Evolutionary conservation across 2,888 invertebrate genomes (phyloP), one percentile per base, ranked within the genome.

Genomic region (Sepiola atlantica): DNA sequence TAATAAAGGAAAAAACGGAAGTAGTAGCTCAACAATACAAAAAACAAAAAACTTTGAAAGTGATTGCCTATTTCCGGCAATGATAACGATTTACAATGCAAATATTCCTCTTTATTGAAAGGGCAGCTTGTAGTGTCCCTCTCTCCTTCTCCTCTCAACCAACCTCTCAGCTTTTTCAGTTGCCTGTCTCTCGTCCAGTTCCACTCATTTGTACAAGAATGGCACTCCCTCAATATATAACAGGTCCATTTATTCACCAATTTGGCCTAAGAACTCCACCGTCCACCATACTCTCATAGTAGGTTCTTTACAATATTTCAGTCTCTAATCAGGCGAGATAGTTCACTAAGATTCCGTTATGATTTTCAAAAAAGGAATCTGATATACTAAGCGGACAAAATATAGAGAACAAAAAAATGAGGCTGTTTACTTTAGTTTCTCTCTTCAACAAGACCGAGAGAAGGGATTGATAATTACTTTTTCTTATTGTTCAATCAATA

Each of bases 41-140:
- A 45, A 2, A n/a, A 32, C n/a, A 77, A 77, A 77, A n/a, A n/a
- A 77, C 18, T n/a, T 18, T 1, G n/a, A 77, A 77, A 32, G 77
- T 32, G 77, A 32, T 77, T 77, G 77, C 28, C 32, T 77, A 77
- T 77, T 77, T 77, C 77, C 77, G 18, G n/a, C 77, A 77, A 77
- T 77, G n/a, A 77, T 77, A 77, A 77, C 14, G n/a, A 77, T 77
- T 77, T 77, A 77, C 77, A n/a, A 77, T 77, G 77, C 77, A 77
- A 77, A 77, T 77, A 77, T 14, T 77, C 8, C 77, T 77, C 77
- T n/a, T 45, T 32, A n/a, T n/a, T 77, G 77, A 32, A 77, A 77
- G 77, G 16, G n/a, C n/a, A 77, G 77, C 77, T 77, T 77, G 77
- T 77, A 45, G n/a, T 77, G n/a, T n/a, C 28, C 24, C 55, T 55